Conservation (phyloP, 2,797 vertebrate species). For the Miichthys miiuy region DNA sequence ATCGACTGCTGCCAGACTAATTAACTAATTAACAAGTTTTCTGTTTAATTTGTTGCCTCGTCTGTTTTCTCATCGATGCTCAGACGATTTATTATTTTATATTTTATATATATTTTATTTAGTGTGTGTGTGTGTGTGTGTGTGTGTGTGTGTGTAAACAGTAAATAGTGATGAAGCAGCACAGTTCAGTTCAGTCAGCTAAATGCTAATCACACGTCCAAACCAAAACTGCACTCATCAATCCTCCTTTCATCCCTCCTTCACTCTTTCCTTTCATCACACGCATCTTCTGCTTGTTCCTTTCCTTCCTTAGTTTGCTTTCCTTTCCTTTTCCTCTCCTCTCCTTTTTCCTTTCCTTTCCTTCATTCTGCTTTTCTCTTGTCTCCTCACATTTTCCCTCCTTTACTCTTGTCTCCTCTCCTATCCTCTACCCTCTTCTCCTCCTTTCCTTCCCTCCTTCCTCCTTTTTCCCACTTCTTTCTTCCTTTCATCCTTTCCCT, state of each 20-base stretch:
- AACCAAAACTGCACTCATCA: conserved; percentile 64
- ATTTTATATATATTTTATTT: too few species aligned
- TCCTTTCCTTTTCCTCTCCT: background rate
- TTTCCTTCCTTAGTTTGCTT: background rate
- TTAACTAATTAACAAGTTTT: too few species aligned
- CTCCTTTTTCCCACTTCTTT: background rate
- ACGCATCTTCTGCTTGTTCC: background rate
- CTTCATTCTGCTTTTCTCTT: too few species aligned
- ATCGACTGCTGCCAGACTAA: too few species aligned
- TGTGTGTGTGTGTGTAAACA: conserved; percentile 6
- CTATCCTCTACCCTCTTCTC: background rate
- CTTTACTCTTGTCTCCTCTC: background rate
- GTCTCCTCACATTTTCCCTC: background rate
- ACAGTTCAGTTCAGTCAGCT: conserved; percentile 65
- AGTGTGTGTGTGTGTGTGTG: conserved; percentile 11
- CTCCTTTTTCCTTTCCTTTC: background rate
- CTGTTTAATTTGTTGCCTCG: too few species aligned
- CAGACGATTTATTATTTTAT: too few species aligned
- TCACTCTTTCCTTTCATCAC: background rate
- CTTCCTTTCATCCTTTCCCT: background rate
- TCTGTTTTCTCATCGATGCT: background rate
- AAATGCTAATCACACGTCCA: conserved; percentile 72
- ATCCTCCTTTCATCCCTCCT: conserved; percentile 56
- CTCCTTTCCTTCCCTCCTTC: background rate
- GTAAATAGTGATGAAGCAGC: conserved; percentile 59